These are phyloP conservation scores for Mythimna lalbum DNA, from an alignment of 2,888 invertebrate species.

Conservation along the genomic window DNA sequence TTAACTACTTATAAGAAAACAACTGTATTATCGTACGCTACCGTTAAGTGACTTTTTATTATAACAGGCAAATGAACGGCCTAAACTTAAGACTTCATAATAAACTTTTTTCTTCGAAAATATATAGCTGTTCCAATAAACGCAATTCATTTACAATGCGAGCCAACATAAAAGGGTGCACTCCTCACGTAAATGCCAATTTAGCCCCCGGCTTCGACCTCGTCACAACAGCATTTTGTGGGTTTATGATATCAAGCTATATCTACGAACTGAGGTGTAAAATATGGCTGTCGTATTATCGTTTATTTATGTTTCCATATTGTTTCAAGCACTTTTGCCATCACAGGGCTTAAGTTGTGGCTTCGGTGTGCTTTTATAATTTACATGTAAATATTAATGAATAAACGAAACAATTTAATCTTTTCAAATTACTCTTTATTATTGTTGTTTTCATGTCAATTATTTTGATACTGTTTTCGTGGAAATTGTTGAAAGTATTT, in stretches of 20 bases:
- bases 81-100: neutral
- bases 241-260: conserved; percentile 38
- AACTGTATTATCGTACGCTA: neutral
- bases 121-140: conserved; percentile 11
- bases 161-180: conserved; percentile 35
- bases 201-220: conserved; percentile 44
- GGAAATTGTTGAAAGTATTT: neutral
- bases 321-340: conserved; percentile 23
- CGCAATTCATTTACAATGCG: conserved; percentile 25
- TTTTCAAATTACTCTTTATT: too few relatives aligned
- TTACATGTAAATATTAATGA: too few relatives aligned
- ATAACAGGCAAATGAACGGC: neutral
- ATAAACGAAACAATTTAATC: too few relatives aligned
- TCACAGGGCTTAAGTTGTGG: conserved; percentile 13
- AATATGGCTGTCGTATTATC: conserved; percentile 34
- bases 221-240: conserved; percentile 38
- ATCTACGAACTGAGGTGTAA: conserved; percentile 26
- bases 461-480: neutral
- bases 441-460: too few relatives aligned
- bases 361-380: neutral
- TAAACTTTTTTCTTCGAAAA: conserved; percentile 14
- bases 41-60: neutral
- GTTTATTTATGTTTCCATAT: conserved; percentile 26
- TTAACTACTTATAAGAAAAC: neutral
- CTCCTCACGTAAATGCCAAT: conserved; percentile 46